These are phyloP conservation scores for Doryteuthis pealeii DNA, from an alignment of 1,140 invertebrate species.

Conservation along the genomic window DNA sequence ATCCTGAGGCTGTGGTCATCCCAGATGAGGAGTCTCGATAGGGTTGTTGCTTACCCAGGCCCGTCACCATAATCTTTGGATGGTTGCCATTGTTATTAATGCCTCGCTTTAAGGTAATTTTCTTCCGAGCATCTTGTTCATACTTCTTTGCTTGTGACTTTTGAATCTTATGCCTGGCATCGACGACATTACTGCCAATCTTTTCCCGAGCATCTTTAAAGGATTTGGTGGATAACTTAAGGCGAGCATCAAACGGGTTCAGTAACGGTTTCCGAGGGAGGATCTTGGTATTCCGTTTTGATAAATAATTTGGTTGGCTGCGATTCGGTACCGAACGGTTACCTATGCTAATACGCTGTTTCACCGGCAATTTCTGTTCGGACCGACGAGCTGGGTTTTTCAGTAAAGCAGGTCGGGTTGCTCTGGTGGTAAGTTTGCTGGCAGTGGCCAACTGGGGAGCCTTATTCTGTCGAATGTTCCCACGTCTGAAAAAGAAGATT, in stretches of 20 bases:
- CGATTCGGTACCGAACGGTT: not conserved
- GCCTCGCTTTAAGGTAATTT: not conserved
- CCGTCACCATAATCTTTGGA: not conserved
- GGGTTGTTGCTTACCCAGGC: not conserved
- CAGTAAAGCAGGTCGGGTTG: too few relatives aligned
- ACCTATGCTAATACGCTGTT: not conserved
- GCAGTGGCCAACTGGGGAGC: too few relatives aligned
- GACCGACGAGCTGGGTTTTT: not conserved
- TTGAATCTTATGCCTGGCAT: constrained; percentile 6
- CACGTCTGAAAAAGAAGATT: too few relatives aligned
- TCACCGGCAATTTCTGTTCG: not conserved
- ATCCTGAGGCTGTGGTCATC: not conserved
- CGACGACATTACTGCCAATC: constrained; percentile 1
- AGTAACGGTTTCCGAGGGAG: not conserved
- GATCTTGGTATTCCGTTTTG: not conserved
- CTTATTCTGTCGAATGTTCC: too few relatives aligned
- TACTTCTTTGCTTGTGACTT: constrained; percentile 1
- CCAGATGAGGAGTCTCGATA: not conserved
- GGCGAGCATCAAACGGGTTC: constrained; percentile 3
- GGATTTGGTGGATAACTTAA: not conserved
- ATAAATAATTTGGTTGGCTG: not conserved
- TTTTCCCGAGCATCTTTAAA: constrained; percentile 5
- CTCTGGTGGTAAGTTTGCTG: too few relatives aligned
- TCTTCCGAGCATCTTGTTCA: constrained; percentile 6
- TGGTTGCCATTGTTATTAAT: not conserved